phyloP scores from a whole-genome alignment of 2,113 vertebrate species.

The Synodontis membranacea region DNA sequence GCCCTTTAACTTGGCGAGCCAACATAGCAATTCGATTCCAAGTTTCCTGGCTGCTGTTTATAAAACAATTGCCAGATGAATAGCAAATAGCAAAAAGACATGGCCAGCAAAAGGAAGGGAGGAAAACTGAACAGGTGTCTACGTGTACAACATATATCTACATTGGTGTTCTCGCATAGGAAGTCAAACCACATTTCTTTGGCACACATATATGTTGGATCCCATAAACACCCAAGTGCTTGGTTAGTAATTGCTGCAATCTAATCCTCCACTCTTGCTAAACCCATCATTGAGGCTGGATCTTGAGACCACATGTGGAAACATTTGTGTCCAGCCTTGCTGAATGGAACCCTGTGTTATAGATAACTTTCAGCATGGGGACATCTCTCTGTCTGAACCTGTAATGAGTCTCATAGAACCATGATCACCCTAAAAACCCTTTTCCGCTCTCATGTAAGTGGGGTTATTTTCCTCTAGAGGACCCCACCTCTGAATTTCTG shows the following conservation, averaged over 20 bases:
- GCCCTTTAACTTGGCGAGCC: slow-evolving; percentile 49
- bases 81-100: slow-evolving; percentile 51
- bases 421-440: slow-evolving; percentile 61
- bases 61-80: slow-evolving; percentile 52
- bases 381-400: slow-evolving; percentile 72
- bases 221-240: slow-evolving; percentile 15
- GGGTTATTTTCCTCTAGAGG: slow-evolving; percentile 53
- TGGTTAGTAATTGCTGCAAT: slow-evolving; percentile 42
- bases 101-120: slow-evolving; percentile 8
- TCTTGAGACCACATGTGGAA: slow-evolving; percentile 85
- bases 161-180: background rate
- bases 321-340: slow-evolving; percentile 84
- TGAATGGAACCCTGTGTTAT: slow-evolving; percentile 91
- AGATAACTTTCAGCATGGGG: slow-evolving; percentile 76
- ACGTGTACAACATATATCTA: background rate
- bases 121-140: background rate
- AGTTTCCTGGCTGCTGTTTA: slow-evolving; percentile 62
- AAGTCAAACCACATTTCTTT: background rate
- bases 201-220: slow-evolving; percentile 8
- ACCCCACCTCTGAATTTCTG: background rate
- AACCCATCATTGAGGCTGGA: slow-evolving; percentile 62
- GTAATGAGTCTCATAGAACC: slow-evolving; percentile 62
- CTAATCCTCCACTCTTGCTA: slow-evolving; percentile 55
- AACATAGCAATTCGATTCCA: slow-evolving; percentile 53
- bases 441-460: slow-evolving; percentile 50